Base-by-base conservation (phyloP, 2,113 vertebrate genomes). In the Irena cyanogastra region DNA sequence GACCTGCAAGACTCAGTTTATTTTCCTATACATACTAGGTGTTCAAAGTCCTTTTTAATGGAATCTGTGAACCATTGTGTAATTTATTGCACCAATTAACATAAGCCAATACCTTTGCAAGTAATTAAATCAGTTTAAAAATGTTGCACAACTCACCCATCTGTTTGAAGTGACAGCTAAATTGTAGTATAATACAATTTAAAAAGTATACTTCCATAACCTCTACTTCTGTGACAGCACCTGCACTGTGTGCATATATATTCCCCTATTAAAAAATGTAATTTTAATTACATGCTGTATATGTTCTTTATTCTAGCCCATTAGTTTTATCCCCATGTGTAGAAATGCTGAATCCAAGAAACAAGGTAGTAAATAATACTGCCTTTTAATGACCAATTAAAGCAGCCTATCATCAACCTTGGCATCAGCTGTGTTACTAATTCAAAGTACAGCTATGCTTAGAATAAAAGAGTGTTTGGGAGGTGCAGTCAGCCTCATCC, bases 41-140 rank as follows among this genome's bases (percentile, higher is more conserved):
- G 26, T 72, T 76, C 35, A 53, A 90, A 87, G 68, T 52, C 11
- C 30, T 76, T 91, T 94, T 91, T 72, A 87, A 83, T 59, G 74
- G 70, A 93, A 85, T 87, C 57, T 85, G 41, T 87, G 72, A 91
- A 66, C 57, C 54, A 39, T 20, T 65, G n/a, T 94, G 64, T 92
- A 90, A 95, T 97, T 93, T 94, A 89, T 61, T 96, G 87, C 49
- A 85, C 60, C 88, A 95, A 94, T 96, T 97, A 96, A 97, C 83
- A 87, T 35, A 88, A 91, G 74, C 90, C 86, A 85, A 92, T 97
- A 91, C 88, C 91, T 91, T 94, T 91, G 95, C 79, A 97, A 90
- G 69, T 91, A 94, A 97, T 95, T 96, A 95, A 94, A 80, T 75
- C 54, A 78, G 14, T 86, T 96, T 92, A 28, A 91, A 94, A 94